Evolutionary conservation across 1,140 invertebrate genomes (phyloP).

Genomic region (Eupeodes corollae): DNA sequence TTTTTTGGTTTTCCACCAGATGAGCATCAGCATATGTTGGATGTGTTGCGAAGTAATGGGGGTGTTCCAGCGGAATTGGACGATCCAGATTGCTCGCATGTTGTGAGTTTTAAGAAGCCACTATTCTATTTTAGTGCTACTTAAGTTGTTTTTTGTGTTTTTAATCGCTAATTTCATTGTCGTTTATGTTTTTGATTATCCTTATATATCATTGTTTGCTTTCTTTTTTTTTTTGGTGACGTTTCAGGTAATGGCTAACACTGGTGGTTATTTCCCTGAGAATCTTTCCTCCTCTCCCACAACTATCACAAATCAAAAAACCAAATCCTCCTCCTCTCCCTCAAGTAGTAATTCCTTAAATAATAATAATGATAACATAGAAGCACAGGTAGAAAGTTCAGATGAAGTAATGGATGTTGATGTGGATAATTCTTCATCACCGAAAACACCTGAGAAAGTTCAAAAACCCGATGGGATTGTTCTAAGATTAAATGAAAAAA

Average conservation of each 20-base stretch:
- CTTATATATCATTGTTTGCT: slow-evolving; percentile 7
- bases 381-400: slow-evolving; percentile 9
- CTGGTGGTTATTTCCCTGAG: slow-evolving; percentile 28
- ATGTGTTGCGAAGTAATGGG: slow-evolving; percentile 75
- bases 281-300: background rate
- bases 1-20: slow-evolving; percentile 82
- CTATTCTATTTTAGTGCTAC: background rate
- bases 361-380: slow-evolving; percentile 16
- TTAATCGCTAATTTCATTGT: background rate
- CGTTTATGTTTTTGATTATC: background rate
- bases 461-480: too few species aligned
- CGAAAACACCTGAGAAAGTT: background rate
- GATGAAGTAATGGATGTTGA: slow-evolving; percentile 6
- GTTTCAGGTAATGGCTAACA: slow-evolving; percentile 37
- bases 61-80: slow-evolving; percentile 61
- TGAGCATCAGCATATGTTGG: slow-evolving; percentile 82
- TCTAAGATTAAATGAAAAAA: background rate
- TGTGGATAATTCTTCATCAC: background rate
- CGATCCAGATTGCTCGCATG: slow-evolving; percentile 76
- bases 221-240: slow-evolving; percentile 6
- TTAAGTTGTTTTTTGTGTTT: background rate
- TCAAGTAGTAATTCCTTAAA: slow-evolving; percentile 7
- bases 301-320: slow-evolving; percentile 15
- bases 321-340: slow-evolving; percentile 1
- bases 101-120: slow-evolving; percentile 50